Base-by-base conservation (phyloP, 2,888 invertebrate species). In the Ypsolopha scabrella region DNA sequence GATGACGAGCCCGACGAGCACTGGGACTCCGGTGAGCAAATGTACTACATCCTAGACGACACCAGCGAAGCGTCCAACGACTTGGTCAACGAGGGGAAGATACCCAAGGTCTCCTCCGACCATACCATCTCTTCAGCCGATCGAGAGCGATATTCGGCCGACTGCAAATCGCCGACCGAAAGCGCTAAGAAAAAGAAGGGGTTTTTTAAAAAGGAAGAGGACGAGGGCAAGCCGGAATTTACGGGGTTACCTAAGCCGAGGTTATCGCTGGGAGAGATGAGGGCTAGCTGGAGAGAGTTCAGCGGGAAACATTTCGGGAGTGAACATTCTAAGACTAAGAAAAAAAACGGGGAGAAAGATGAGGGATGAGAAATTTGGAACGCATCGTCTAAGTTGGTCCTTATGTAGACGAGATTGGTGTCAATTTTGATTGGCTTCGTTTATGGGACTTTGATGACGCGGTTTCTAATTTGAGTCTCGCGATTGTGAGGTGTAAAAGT, bases 21-120 rank as follows among this genome's bases (percentile, higher is more conserved):
- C 74, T 93, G 92, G 92, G 93, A 93, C 86, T 92, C 92, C 70
- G 93, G 93, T 92, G 89, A 92, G 92, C 86, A 76, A 9, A 33
- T 43, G 6, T 50, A 41, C 58, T 70, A 41, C 39, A 6, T 49
- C 33, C 41, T 49, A 8, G 49, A 49, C 41, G 48, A 48, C 11
- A 35, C 39, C 39, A 39, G 39, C n/a, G 24, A 8, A 34, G n/a
- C 36, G 24, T n/a, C 43, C 24, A 35, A 49, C 41, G 52, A 51
- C 47, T 38, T 50, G 41, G 36, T 50, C 39, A 34, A 48, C 33
- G 51, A 55, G 47, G 58, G 58, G 9, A 58, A 58, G 41, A 58
- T 62, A 45, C 59, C 59, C 7, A 62, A 60, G 51, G 60, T 62
- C 10, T 58, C 58, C 10, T 62, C 62, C 33, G 60, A 62, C 47